Base-by-base conservation (phyloP, 2,888 invertebrate species). In the Drosophila tripunctata region DNA sequence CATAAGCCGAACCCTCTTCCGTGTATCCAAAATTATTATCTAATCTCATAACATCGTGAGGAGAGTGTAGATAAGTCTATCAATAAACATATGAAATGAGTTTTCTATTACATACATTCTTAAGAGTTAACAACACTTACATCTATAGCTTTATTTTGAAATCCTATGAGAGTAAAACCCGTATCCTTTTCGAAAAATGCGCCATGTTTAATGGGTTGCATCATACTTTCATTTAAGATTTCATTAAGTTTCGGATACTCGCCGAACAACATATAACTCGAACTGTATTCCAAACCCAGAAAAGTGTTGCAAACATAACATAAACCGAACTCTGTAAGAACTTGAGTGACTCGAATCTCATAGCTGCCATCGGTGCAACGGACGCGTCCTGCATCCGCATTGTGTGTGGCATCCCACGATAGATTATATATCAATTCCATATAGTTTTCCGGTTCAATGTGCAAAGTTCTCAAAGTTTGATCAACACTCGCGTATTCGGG, bases 281-380 rank as follows among this genome's bases (percentile, higher is more conserved):
- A 75, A 2, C 90, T 84, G 19, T 91, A 81, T 31, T 89, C 74
- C 2, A 84, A 60, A 0, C 87, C 74, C 54, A 82, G 33, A 10
- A 55, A 67, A 0, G 81, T 74, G 38, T 91, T 91, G 0, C 89
- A 79, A 30, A 89, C 61, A 48, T 91, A 91, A 52, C 91, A 91
- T 3, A 91, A 75, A 3, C 91, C 91, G 50, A 85, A 90, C 73
- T 91, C 91, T 0, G 91, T 91, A 1, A 91, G 67, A 4, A 91
- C 83, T 69, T 91, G 91, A 1, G 89, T 82, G 0, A 80, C 77
- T 14, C 75, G 41, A 0, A 58, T 35, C n/a, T 58, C 58, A 3
- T 30, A 24, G 24, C 27, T 50, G 2, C 89, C 89, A 33, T 83
- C 83, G 1, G 75, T 61, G 12, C 87, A 80, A 4, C 84, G 78